These are phyloP conservation scores for Lasioglossum villosulum DNA, from an alignment of 2,888 invertebrate species.

Conservation along the genomic window DNA sequence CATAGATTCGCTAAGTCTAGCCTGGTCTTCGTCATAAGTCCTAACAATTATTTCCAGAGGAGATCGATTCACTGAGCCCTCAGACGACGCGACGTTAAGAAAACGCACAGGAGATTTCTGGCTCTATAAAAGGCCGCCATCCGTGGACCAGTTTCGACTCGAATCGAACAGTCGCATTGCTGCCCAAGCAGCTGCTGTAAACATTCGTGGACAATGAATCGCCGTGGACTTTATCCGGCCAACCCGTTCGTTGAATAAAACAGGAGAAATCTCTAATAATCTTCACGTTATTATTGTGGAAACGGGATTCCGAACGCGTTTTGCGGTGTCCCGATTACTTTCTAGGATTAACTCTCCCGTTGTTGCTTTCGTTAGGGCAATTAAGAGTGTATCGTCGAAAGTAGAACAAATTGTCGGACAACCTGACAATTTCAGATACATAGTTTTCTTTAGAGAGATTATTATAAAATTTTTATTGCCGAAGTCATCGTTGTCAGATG, in stretches of 20 bases:
- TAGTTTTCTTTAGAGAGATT: not conserved
- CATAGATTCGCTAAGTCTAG: not conserved
- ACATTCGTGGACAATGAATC: conserved; percentile 15
- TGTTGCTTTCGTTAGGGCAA: conserved; percentile 7
- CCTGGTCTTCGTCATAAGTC: not conserved
- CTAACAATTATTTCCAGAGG: not conserved
- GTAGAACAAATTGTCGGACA: not conserved
- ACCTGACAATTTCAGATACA: not conserved
- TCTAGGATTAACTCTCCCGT: conserved; percentile 11
- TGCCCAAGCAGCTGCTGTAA: not conserved
- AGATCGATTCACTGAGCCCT: not conserved
- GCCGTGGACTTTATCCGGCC: not conserved
- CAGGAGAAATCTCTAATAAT: conserved; percentile 19
- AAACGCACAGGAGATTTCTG: not conserved
- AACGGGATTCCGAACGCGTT: conserved; percentile 6
- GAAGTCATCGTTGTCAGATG: not conserved
- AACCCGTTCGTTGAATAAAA: conserved; percentile 12
- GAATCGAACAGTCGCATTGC: not conserved
- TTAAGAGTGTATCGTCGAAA: not conserved
- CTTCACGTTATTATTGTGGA: conserved; percentile 8
- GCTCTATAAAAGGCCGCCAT: conserved; percentile 13
- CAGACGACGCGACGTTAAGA: not conserved
- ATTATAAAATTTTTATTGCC: not conserved
- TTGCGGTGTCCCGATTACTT: conserved; percentile 4
- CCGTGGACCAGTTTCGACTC: conserved; percentile 28